These are phyloP conservation scores for Lasius platythorax DNA, from an alignment of 2,888 invertebrate species.

Conservation along the genomic window DNA sequence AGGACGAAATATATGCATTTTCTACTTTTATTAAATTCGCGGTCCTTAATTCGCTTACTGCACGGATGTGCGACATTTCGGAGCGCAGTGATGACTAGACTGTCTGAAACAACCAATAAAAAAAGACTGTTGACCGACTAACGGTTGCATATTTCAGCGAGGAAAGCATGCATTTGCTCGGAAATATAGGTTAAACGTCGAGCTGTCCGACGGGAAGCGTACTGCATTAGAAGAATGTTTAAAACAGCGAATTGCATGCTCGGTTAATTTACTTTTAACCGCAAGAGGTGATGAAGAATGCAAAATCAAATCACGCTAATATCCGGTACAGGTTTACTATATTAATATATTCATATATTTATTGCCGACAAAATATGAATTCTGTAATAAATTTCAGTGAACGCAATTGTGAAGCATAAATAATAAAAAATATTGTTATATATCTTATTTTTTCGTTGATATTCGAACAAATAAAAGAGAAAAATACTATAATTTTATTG, in stretches of 20 bases:
- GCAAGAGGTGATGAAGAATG: conserved; percentile 29
- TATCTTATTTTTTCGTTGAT: neutral
- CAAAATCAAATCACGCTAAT: conserved; percentile 44
- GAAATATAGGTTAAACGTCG: conserved; percentile 74
- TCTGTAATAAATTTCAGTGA: neutral
- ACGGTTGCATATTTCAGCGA: conserved; percentile 73
- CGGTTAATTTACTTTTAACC: conserved; percentile 24
- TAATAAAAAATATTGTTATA: neutral
- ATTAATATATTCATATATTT: conserved; percentile 8
- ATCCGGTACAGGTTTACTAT: neutral
- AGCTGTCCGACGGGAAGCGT: conserved; percentile 52
- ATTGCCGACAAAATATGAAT: neutral
- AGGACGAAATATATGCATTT: neutral
- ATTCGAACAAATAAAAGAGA: neutral
- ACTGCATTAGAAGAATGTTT: conserved; percentile 54
- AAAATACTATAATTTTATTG: neutral
- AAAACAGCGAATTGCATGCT: conserved; percentile 61
- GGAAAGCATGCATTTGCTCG: conserved; percentile 63
- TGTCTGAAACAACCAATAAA: conserved; percentile 55
- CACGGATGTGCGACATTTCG: conserved; percentile 50
- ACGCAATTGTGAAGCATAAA: neutral
- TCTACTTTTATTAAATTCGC: conserved; percentile 44
- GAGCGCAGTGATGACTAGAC: conserved; percentile 51
- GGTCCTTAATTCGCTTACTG: conserved; percentile 1
- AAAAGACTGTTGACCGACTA: conserved; percentile 31